These are phyloP conservation scores for Halichondria panicea DNA, from an alignment of 37 sponge, comb jelly and placozoan genomes.

Conservation along the genomic window DNA sequence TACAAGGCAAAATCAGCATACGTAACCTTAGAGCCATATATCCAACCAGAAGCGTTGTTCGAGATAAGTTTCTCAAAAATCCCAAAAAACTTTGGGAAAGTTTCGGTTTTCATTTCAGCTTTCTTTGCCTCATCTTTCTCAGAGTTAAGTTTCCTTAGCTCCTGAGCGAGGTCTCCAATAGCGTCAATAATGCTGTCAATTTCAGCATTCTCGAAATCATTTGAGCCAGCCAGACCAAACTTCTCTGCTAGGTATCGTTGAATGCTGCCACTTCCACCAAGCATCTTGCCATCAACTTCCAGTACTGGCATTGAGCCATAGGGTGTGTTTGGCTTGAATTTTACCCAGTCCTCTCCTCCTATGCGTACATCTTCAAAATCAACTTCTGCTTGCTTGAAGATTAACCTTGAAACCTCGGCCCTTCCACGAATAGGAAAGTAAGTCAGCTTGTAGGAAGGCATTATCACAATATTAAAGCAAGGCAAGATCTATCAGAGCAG, in stretches of 20 bases:
- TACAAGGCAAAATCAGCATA: slow-evolving; percentile 38
- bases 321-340: slow-evolving; percentile 50
- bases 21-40: slow-evolving; percentile 40
- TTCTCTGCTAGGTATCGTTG: slow-evolving; percentile 58
- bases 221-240: slow-evolving; percentile 45
- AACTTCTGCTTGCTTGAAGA: slow-evolving; percentile 53
- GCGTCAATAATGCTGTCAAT: slow-evolving; percentile 51
- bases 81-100: slow-evolving; percentile 9
- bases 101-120: slow-evolving; percentile 6
- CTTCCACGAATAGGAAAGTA: slow-evolving; percentile 30
- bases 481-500: no score
- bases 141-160: slow-evolving; percentile 6
- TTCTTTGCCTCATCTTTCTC: slow-evolving; percentile 51
- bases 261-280: slow-evolving; percentile 55
- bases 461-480: no score
- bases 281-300: slow-evolving; percentile 56
- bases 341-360: slow-evolving; percentile 22
- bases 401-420: slow-evolving; percentile 36
- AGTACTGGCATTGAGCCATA: slow-evolving; percentile 55
- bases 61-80: slow-evolving; percentile 17
- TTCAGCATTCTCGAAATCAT: slow-evolving; percentile 32
- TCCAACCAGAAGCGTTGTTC: slow-evolving; percentile 15
- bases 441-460: slow-evolving; percentile 61
- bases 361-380: slow-evolving; percentile 46
- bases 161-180: slow-evolving; percentile 10